Conservation (phyloP, 2,888 invertebrate species). For the Macaria liturata region DNA sequence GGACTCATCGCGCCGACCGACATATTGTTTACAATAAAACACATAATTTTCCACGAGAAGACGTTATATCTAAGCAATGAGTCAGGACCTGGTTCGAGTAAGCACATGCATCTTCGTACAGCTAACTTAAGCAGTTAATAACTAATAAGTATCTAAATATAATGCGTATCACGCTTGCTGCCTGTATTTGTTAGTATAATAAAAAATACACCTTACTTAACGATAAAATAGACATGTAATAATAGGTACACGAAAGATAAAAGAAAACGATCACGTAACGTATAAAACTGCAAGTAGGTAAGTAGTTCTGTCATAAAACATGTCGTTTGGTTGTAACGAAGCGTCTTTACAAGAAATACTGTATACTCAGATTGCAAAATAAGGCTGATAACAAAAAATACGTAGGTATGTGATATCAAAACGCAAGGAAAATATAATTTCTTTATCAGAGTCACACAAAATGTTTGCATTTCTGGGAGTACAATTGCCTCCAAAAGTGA, state of each 20-base stretch:
- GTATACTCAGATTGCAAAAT: conserved; percentile 70
- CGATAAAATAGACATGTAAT: too few relatives aligned
- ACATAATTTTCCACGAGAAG: conserved; percentile 27
- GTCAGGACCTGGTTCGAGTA: conserved; percentile 11
- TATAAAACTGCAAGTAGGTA: conserved; percentile 20
- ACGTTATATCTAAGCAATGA: conserved; percentile 23
- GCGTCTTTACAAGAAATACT: conserved; percentile 65
- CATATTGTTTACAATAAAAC: conserved; percentile 44
- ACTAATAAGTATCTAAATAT: too few relatives aligned
- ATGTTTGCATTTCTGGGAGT: conserved; percentile 23
- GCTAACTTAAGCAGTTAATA: too few relatives aligned
- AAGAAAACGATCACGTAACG: conserved; percentile 15
- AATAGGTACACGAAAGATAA: conserved; percentile 3
- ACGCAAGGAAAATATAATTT: conserved; percentile 44
- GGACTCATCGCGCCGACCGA: conserved; percentile 45
- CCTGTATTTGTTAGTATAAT: too few relatives aligned
- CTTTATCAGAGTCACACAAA: conserved; percentile 27
- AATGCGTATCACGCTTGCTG: too few relatives aligned
- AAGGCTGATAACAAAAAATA: conserved; percentile 52
- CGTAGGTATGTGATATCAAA: conserved; percentile 46
- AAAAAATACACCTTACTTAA: too few relatives aligned
- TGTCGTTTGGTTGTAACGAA: conserved; percentile 61
- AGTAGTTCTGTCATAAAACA: conserved; percentile 46
- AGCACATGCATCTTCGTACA: neutral
- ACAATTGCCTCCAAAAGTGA: conserved; percentile 19